A percentile compares a stretch with the other conserved stretches of the same genome.
These are phyloP conservation scores for Luidia sarsii DNA, from an alignment of 53 echinoderm and acorn worm species.

Conservation along the genomic window DNA sequence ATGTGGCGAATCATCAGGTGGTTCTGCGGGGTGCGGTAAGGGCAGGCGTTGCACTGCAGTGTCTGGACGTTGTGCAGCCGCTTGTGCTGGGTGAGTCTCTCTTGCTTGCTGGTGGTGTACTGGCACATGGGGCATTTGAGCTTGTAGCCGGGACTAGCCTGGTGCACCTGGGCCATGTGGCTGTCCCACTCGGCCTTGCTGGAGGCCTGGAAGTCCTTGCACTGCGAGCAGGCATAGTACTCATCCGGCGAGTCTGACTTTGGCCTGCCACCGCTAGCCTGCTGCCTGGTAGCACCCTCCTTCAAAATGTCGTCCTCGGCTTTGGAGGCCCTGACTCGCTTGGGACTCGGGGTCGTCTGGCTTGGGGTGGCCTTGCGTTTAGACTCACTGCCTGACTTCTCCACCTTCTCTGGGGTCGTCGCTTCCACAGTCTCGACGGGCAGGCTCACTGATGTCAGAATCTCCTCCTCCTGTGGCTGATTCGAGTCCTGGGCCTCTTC, in stretches of 20 bases:
- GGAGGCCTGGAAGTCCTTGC: slow-evolving; percentile 48
- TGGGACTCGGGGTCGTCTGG: background rate
- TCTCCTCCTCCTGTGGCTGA: background rate
- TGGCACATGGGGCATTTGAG: slow-evolving; percentile 66
- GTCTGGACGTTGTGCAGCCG: slow-evolving; percentile 71
- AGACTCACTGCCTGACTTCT: background rate
- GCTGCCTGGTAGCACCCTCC: background rate
- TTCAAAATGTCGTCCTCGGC: background rate
- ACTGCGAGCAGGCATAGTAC: slow-evolving; percentile 55
- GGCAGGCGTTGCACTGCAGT: slow-evolving; percentile 77
- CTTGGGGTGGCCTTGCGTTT: background rate
- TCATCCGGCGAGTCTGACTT: slow-evolving; percentile 30
- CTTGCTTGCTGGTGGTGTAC: slow-evolving; percentile 59
- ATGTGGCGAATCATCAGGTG: slow-evolving; percentile 86
- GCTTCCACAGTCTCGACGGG: background rate
- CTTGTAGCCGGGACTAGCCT: background rate
- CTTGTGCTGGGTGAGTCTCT: slow-evolving; percentile 69
- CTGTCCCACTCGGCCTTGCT: slow-evolving; percentile 41
- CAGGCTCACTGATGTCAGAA: background rate
- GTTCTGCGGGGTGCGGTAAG: slow-evolving; percentile 79
- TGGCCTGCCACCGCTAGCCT: background rate
- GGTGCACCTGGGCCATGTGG: slow-evolving; percentile 40
- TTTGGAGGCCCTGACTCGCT: no score
- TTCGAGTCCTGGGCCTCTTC: background rate
- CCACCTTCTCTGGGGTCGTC: background rate